Percentiles rank a stretch among this genome's conserved stretches.
These are phyloP conservation scores for Rhodeus uyekii DNA, from an alignment of 2,797 vertebrate genomes.

Conservation along the genomic window DNA sequence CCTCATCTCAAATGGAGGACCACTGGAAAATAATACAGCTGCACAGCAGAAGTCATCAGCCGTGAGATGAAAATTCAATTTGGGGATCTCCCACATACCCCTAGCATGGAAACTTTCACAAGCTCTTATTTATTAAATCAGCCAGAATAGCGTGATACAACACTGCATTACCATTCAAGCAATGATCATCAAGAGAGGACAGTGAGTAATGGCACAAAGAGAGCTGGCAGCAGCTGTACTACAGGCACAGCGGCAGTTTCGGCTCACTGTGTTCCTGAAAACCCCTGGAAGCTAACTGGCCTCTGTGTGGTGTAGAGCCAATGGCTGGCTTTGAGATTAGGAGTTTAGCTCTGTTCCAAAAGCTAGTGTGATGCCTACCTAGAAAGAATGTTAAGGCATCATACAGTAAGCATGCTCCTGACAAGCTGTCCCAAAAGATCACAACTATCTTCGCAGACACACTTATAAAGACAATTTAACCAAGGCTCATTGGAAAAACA, in stretches of 20 bases:
- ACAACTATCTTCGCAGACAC: neutral
- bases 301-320: neutral
- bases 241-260: neutral
- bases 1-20: conserved; percentile 5
- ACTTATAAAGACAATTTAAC: neutral
- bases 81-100: conserved; percentile 15
- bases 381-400: neutral
- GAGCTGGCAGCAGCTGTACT: conserved; percentile 20
- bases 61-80: conserved; percentile 27
- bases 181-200: conserved; percentile 27
- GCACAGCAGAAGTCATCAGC: conserved; percentile 2
- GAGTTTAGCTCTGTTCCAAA: neutral
- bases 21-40: neutral
- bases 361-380: neutral
- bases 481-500: neutral
- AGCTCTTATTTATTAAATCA: conserved; percentile 27
- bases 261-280: conserved; percentile 20
- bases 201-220: conserved; percentile 21
- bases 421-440: neutral
- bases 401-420: neutral
- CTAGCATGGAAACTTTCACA: neutral
- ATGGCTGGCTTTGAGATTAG: neutral
- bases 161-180: conserved; percentile 17
- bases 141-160: neutral
- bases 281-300: conserved; percentile 1